Conservation (phyloP, 2,113 vertebrate species). For the Pyrgilauda ruficollis region DNA sequence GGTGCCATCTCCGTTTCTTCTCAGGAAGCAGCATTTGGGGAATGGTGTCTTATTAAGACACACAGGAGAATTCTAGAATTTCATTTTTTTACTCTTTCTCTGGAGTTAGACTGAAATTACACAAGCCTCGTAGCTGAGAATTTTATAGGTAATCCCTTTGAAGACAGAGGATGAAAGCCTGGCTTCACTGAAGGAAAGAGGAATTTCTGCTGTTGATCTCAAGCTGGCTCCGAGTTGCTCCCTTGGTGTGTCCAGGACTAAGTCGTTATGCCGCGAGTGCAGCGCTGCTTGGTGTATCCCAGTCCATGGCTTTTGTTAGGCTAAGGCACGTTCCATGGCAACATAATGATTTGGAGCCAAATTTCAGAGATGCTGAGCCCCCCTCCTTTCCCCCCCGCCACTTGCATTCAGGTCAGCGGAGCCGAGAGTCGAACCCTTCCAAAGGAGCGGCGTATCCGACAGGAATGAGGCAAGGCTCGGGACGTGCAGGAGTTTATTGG, state of each 20-base stretch:
- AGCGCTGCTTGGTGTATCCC: not conserved
- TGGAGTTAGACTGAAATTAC: not conserved
- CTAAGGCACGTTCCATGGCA: slow-evolving; percentile 29
- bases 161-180: slow-evolving; percentile 47
- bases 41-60: not conserved
- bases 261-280: not conserved
- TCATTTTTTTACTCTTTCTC: not conserved
- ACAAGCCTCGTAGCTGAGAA: not conserved
- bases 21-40: not conserved
- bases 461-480: not conserved
- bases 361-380: slow-evolving; percentile 1
- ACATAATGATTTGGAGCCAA: slow-evolving; percentile 14
- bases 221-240: not conserved
- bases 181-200: slow-evolving; percentile 5
- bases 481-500: not conserved
- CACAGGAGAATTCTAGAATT: not conserved
- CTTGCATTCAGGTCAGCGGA: slow-evolving; percentile 26
- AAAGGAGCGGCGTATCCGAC: not conserved
- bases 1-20: not conserved
- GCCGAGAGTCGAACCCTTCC: not conserved
- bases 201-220: slow-evolving; percentile 45
- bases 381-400: not conserved
- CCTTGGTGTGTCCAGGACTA: not conserved
- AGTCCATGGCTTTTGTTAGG: slow-evolving; percentile 35
- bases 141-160: slow-evolving; percentile 32